A percentile compares a stretch with the other conserved stretches of the same genome.
Conservation (phyloP, 2,888 invertebrate genomes). For the Hermaeophaga mercurialis region DNA sequence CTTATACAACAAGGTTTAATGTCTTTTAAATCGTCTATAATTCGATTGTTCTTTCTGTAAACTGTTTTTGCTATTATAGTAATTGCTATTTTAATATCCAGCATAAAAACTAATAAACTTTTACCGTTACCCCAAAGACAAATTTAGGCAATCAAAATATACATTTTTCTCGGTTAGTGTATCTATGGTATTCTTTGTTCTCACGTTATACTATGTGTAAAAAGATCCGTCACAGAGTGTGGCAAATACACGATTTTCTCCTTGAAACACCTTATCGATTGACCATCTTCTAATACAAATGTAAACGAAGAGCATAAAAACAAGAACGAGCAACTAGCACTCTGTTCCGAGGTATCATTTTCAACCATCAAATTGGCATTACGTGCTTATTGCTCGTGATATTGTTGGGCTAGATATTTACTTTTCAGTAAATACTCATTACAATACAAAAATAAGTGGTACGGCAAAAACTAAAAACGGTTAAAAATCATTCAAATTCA, state of each 20-base stretch:
- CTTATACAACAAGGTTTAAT: too few relatives aligned
- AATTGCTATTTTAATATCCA: too few relatives aligned
- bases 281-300: constrained; percentile 17
- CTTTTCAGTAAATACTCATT: constrained; percentile 14
- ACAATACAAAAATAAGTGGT: too few relatives aligned
- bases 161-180: neutral
- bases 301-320: neutral
- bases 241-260: constrained; percentile 15
- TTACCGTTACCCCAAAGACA: too few relatives aligned
- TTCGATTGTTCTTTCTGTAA: too few relatives aligned
- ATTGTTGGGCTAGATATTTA: constrained; percentile 18
- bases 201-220: neutral
- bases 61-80: too few relatives aligned
- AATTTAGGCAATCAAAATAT: too few relatives aligned
- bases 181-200: neutral
- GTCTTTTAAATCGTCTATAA: too few relatives aligned
- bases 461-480: too few relatives aligned
- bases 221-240: neutral
- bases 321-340: constrained; percentile 9
- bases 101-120: too few relatives aligned
- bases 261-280: constrained; percentile 4
- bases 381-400: constrained; percentile 26
- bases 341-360: constrained; percentile 21
- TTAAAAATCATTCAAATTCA: too few relatives aligned
- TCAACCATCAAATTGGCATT: constrained; percentile 21